Conservation (phyloP, 1,140 invertebrate species). For the Leptestheria dahalacensis region DNA sequence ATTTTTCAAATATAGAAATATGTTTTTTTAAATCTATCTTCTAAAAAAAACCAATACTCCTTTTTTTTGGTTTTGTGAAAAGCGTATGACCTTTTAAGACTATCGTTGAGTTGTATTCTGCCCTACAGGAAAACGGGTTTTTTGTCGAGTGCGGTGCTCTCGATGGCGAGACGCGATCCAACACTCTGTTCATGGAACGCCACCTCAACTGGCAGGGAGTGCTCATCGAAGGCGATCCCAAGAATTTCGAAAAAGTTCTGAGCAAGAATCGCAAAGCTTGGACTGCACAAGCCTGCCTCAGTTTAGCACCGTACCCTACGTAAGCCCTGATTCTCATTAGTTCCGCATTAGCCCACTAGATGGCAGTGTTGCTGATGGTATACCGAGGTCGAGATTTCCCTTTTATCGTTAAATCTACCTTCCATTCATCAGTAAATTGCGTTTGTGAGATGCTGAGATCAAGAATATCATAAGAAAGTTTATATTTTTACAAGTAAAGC, state of each 20-base stretch:
- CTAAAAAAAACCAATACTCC: too few relatives aligned
- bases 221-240: slow-evolving; percentile 52
- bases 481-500: too few relatives aligned
- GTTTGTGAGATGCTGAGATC: not conserved
- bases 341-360: too few relatives aligned
- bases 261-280: slow-evolving; percentile 20
- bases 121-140: slow-evolving; percentile 20
- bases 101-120: too few relatives aligned
- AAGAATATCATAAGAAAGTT: too few relatives aligned
- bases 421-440: not conserved
- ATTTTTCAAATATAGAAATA: not conserved
- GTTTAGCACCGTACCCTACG: not conserved
- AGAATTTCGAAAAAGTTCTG: slow-evolving; percentile 21
- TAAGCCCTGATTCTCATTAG: too few relatives aligned
- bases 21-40: too few relatives aligned
- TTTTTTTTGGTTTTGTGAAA: too few relatives aligned
- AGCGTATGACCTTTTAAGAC: too few relatives aligned
- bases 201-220: slow-evolving; percentile 56
- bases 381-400: not conserved
- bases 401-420: not conserved
- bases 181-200: slow-evolving; percentile 37
- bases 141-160: slow-evolving; percentile 37
- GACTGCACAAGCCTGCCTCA: slow-evolving; percentile 18
- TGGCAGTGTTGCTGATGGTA: too few relatives aligned
- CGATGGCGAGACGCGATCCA: slow-evolving; percentile 28